Conservation (phyloP, 2,888 invertebrate genomes). For the Spodoptera exigua region DNA sequence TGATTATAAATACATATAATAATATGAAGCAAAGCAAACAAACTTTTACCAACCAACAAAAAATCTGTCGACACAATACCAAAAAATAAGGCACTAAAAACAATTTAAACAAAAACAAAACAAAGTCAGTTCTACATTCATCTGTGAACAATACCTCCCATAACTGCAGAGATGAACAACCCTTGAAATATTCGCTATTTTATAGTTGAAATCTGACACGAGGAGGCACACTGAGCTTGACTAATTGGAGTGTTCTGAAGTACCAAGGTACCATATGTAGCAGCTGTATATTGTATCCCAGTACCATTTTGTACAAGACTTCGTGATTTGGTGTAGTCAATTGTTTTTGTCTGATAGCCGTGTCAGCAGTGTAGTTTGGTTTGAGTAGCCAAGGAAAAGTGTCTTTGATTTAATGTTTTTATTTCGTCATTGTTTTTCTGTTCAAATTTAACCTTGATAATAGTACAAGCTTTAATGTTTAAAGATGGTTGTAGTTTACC, state of each 20-base stretch:
- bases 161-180: slow-evolving; percentile 37
- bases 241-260: slow-evolving; percentile 65
- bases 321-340: slow-evolving; percentile 23
- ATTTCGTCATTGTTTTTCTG: too few relatives aligned
- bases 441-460: too few relatives aligned
- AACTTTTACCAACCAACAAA: too few relatives aligned
- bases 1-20: too few relatives aligned
- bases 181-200: slow-evolving; percentile 60
- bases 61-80: too few relatives aligned
- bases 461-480: too few relatives aligned
- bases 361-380: too few relatives aligned
- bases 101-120: slow-evolving; percentile 23
- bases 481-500: too few relatives aligned
- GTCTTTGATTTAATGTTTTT: too few relatives aligned
- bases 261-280: slow-evolving; percentile 40
- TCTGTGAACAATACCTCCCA: slow-evolving; percentile 25
- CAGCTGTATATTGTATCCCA: slow-evolving; percentile 2
- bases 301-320: slow-evolving; percentile 5
- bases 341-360: slow-evolving; percentile 8
- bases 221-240: slow-evolving; percentile 47
- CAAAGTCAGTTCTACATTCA: slow-evolving; percentile 16
- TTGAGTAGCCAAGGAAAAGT: too few relatives aligned
- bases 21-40: too few relatives aligned
- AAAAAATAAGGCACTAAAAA: slow-evolving; percentile 34
- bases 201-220: slow-evolving; percentile 65